Base-by-base conservation (phyloP, 2,113 vertebrate species). In the Otis tarda region DNA sequence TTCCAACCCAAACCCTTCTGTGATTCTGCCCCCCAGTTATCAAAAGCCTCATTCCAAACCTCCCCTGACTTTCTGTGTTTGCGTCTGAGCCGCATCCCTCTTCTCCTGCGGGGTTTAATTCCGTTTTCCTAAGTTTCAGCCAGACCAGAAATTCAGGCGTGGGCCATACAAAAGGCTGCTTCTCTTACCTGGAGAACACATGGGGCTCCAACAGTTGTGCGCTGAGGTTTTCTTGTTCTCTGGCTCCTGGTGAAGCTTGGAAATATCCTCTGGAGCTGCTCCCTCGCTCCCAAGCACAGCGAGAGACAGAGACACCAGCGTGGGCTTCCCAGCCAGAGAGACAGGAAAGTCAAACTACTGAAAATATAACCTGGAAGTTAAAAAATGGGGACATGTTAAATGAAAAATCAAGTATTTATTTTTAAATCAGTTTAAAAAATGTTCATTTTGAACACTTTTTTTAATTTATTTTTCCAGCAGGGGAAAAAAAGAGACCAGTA, bases 371-470 rank as follows among this genome's bases (percentile, higher is more conserved):
- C 76, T 74, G 71, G 64, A 70, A 69, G 93, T 76, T 65, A 43
- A 90, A 90, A 89, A 80, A 53, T 5, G 3, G 24, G 79, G 64
- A 65, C 45, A 5, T 2, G 49, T 20, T 50, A 74, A 45, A 57
- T 69, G 90, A 90, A 89, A 87, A 92, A 93, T 63, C 22, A 90
- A 92, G 76, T 41, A 7, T 89, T 93, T 93, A 18, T 79, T 96
- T 93, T 92, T 92, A 64, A 63, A 79, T 85, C 77, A 53, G 35
- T 73, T 90, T 92, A 85, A 94, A 93, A 93, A 95, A 88, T 45
- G 59, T 37, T 95, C 74, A 27, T 80, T 94, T 93, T 49, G 50
- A 94, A 56, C 27, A 22, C 33, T 60, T 49, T 24, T 24, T 65
- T 81, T 91, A 83, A 59, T 24, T 65, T 81, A 89, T 87, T 63